Conservation (phyloP, 1,140 invertebrate species). For the Ptiloglossa arizonensis region DNA sequence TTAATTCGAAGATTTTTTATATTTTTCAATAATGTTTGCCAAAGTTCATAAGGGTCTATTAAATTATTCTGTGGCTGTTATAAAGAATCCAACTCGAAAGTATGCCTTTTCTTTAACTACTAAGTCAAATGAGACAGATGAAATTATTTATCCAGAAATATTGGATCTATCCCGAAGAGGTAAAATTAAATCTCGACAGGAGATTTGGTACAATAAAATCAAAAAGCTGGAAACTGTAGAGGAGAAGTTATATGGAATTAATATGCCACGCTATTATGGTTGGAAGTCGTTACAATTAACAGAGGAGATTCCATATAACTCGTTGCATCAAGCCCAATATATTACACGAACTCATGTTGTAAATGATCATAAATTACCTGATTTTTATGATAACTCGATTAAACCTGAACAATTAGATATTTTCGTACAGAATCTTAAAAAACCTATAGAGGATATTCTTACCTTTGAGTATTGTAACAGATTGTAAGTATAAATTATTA, state of each 20-base stretch:
- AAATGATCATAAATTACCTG: constrained; percentile 81
- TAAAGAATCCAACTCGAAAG: not conserved
- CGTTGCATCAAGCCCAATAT: constrained; percentile 85
- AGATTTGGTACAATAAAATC: constrained; percentile 84
- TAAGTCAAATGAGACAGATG: not conserved
- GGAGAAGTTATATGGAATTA: constrained; percentile 91
- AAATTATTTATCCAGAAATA: constrained; percentile 84
- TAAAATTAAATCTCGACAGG: constrained; percentile 74
- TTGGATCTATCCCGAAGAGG: constrained; percentile 81
- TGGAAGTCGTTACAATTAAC: constrained; percentile 85
- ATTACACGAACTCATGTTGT: constrained; percentile 87
- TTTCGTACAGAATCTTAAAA: constrained; percentile 81
- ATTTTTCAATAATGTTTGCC: constrained; percentile 26
- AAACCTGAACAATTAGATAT: constrained; percentile 74
- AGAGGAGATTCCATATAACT: constrained; percentile 85
- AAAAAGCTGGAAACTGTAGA: constrained; percentile 87
- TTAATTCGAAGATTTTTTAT: not conserved
- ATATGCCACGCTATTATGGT: constrained; percentile 91
- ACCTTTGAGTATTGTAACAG: constrained; percentile 81
- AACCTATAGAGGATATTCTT: constrained; percentile 84
- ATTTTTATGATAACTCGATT: constrained; percentile 81
- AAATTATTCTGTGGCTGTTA: not conserved
- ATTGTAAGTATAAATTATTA: constrained; percentile 61
- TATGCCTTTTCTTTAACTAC: not conserved
- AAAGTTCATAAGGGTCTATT: not conserved